Percentiles rank a stretch among this genome's conserved stretches.
Evolutionary conservation across 2,113 vertebrate species (phyloP).

Genomic region (Osmerus mordax): DNA sequence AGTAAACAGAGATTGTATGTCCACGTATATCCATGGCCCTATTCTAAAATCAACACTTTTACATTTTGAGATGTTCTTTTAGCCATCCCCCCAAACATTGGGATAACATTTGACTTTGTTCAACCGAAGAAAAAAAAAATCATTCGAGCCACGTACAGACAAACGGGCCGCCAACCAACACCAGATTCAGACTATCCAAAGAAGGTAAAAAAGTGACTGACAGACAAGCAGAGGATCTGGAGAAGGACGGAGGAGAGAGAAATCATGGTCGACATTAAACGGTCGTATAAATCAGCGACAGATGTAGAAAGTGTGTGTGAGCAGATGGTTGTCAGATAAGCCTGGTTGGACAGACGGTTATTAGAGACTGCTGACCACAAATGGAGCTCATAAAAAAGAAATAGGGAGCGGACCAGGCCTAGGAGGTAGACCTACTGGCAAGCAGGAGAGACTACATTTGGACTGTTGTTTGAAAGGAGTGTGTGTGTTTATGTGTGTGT

Average conservation of each 20-base stretch:
- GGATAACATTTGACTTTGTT: too few relatives aligned
- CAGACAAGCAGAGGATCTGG: not conserved
- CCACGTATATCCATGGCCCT: too few relatives aligned
- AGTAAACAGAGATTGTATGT: too few relatives aligned
- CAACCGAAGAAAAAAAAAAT: too few relatives aligned
- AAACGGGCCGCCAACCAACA: not conserved
- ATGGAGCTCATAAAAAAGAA: constrained; percentile 54
- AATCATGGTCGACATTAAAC: constrained; percentile 44
- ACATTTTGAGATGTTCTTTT: too few relatives aligned
- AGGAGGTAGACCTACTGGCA: constrained; percentile 33
- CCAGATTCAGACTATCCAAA: not conserved
- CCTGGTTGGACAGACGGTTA: constrained; percentile 45
- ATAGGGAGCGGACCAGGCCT: constrained; percentile 11
- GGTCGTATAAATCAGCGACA: constrained; percentile 52
- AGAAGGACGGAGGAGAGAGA: constrained; percentile 4
- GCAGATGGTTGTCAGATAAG: constrained; percentile 65
- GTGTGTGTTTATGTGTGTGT: constrained; percentile 3
- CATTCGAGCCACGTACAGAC: not conserved
- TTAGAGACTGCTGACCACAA: constrained; percentile 48
- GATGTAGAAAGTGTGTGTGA: constrained; percentile 49
- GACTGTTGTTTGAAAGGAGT: constrained; percentile 44
- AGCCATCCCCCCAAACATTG: too few relatives aligned
- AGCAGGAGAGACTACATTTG: not conserved
- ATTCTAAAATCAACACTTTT: too few relatives aligned
- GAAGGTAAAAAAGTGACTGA: not conserved